Evolutionary conservation across 2,797 vertebrate genomes (phyloP), one percentile per base, ranked within the genome.

Genomic region (Crocodylus rhombifer): DNA sequence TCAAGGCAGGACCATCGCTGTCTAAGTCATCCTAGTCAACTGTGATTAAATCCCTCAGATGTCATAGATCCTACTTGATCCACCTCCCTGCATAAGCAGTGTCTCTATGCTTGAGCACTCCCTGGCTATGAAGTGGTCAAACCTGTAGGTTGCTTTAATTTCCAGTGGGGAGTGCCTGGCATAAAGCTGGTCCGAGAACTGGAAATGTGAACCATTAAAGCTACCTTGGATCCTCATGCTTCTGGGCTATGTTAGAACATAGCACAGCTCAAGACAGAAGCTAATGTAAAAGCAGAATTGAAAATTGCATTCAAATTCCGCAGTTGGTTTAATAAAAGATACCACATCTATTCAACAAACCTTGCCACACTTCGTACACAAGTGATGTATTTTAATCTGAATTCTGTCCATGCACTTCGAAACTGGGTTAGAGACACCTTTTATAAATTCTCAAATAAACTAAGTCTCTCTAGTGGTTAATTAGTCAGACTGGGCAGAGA

Each of bases 391-490:
- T 90, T 89, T 91, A 77, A 64, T 93, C 85, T 64, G 86, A 95
- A 89, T 77, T 30, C 14, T 88, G 79, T 88, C 77, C 16, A 18
- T 7, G 21, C 5, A 0, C 73, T 91, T 78, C 60, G 65, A 95
- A 97, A 95, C 84, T 95, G 90, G 95, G 91, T 95, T 96, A 95
- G 64, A 82, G 88, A 93, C 57, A 74, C 65, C 57, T 94, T 92
- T 94, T 88, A 93, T 81, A 82, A 90, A 93, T 91, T 36, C 77
- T 86, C 71, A 95, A 92, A 97, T 84, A 95, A 96, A 96, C 80
- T 42, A 93, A 91, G 67, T 94, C 94, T 96, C 86, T 88, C 95
- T 85, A 82, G 97, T 96, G 95, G 93, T 96, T 97, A 97, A 97
- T 96, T 96, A 96, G 92, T 84, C 78, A 94, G 94, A 91, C 84